Conservation (phyloP, 2,797 vertebrate species). For the Cichlasoma orientale region DNA sequence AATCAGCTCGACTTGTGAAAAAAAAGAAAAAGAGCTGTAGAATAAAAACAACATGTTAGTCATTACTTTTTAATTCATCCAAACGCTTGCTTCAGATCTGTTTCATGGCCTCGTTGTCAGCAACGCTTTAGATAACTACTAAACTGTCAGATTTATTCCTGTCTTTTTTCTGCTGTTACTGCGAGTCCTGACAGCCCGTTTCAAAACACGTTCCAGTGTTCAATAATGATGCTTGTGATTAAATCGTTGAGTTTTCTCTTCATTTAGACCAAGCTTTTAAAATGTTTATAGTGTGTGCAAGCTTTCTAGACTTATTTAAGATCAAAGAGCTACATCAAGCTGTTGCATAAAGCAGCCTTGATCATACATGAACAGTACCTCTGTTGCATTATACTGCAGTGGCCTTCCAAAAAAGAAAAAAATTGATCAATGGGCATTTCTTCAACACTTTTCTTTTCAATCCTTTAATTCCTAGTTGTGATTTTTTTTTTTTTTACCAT, state of each 20-base stretch:
- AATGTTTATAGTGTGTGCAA: background rate
- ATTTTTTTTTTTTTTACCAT: background rate
- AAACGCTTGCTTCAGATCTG: background rate
- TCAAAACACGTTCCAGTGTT: background rate
- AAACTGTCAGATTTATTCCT: background rate
- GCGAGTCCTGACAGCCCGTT: background rate
- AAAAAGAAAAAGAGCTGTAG: background rate
- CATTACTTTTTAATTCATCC: background rate
- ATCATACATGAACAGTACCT: slow-evolving; percentile 8
- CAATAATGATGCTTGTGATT: background rate
- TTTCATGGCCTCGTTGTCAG: background rate
- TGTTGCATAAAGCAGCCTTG: background rate
- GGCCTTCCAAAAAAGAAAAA: background rate
- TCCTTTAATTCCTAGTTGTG: background rate
- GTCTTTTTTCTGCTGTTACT: background rate
- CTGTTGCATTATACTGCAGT: slow-evolving; percentile 23
- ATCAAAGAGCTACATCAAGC: slow-evolving; percentile 26
- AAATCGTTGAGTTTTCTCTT: background rate
- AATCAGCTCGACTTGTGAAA: background rate
- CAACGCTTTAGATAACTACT: background rate
- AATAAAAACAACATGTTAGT: background rate
- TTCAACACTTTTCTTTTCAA: background rate
- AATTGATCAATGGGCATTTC: slow-evolving; percentile 3
- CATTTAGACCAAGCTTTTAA: background rate
- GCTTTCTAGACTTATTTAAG: background rate